A percentile compares a stretch with the other conserved stretches of the same genome.
phyloP scores from a whole-genome alignment of 1,140 invertebrate species.

The Alviniconcha marisindica region DNA sequence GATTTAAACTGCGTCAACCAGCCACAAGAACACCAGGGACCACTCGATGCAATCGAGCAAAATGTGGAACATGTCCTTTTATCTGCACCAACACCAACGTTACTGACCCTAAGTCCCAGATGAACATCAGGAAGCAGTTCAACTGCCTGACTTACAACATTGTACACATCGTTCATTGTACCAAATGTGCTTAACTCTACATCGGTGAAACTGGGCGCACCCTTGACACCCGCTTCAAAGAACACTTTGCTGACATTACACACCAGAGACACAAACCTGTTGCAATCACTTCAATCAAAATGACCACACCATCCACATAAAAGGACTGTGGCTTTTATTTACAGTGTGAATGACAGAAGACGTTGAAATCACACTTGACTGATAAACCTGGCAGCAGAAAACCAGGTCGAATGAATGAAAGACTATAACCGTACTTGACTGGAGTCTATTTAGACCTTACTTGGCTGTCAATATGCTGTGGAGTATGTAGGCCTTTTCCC shows the following conservation, averaged over 20 bases:
- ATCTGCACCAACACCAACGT: not conserved
- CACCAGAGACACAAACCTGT: not conserved
- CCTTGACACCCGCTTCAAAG: not conserved
- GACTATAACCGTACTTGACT: no score
- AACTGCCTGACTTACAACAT: not conserved
- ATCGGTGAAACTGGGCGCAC: slow-evolving; percentile 10
- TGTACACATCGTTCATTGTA: not conserved
- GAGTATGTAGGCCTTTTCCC: no score
- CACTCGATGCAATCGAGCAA: not conserved
- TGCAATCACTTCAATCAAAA: not conserved
- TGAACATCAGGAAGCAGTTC: not conserved
- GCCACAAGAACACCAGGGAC: not conserved
- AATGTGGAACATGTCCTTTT: not conserved
- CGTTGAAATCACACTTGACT: not conserved
- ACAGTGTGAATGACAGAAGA: not conserved
- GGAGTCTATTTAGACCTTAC: no score
- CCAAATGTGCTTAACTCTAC: not conserved
- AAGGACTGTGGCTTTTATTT: not conserved
- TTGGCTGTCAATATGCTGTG: no score
- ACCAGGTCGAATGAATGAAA: not conserved
- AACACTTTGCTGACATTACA: not conserved
- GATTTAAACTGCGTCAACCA: not conserved
- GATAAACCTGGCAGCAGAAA: not conserved
- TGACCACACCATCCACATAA: not conserved
- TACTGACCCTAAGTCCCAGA: not conserved